Evolutionary conservation across 2,888 invertebrate genomes (phyloP).

Genomic region (Notocelia uddmanniana): DNA sequence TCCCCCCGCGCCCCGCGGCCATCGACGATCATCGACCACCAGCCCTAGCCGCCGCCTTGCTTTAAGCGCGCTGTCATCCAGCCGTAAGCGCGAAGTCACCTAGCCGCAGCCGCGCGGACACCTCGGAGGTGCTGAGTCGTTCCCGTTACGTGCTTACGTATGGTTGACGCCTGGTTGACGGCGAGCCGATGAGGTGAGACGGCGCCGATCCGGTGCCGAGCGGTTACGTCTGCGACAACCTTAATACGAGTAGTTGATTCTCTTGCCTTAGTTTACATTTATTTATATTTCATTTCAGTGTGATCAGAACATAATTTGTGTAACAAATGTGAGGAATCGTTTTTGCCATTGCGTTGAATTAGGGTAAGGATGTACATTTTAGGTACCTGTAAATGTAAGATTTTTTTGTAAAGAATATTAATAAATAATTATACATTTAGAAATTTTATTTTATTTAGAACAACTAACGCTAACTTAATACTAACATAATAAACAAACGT

Average conservation of each 20-base stretch:
- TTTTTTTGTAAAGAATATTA: constrained; percentile 75
- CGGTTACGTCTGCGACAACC: too few species aligned
- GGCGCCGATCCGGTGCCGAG: too few species aligned
- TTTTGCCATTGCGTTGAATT: constrained; percentile 84
- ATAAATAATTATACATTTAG: constrained; percentile 66
- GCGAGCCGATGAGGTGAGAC: too few species aligned
- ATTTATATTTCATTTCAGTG: constrained; percentile 76
- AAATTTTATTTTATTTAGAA: constrained; percentile 45
- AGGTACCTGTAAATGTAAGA: constrained; percentile 82
- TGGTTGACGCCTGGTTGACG: too few species aligned
- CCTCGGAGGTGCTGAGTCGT: too few species aligned
- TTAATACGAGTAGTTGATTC: constrained; percentile 58
- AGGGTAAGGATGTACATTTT: constrained; percentile 84
- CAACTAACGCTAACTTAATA: constrained; percentile 31
- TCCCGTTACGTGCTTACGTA: too few species aligned
- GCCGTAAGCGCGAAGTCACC: too few species aligned
- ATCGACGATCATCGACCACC: too few species aligned
- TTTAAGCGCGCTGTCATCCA: too few species aligned
- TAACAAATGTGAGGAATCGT: constrained; percentile 72
- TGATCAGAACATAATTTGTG: constrained; percentile 61
- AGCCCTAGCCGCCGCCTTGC: too few species aligned
- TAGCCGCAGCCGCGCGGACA: too few species aligned
- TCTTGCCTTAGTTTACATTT: constrained; percentile 74
- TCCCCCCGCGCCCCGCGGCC: too few species aligned
- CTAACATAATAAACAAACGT: constrained; percentile 17